Evolutionary conservation across 2,888 invertebrate genomes (phyloP).

Genomic region (Cheilosia vulpina): DNA sequence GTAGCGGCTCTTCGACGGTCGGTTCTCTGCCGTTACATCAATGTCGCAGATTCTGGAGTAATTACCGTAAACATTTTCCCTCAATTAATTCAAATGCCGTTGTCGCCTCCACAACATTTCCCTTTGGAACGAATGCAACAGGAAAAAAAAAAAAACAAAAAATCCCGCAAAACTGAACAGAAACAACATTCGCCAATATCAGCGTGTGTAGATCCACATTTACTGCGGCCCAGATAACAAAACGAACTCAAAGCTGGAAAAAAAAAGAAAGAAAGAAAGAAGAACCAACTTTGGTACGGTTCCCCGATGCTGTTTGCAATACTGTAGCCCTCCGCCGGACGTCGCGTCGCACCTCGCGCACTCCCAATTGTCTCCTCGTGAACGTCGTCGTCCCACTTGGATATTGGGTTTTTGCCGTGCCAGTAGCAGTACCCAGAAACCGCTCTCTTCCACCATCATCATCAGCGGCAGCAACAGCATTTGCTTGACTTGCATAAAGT

Average conservation of each 20-base stretch:
- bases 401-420: conserved; percentile 42
- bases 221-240: conserved; percentile 69
- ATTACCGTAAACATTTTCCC: conserved; percentile 67
- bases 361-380: conserved; percentile 27
- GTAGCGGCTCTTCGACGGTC: neutral
- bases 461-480: conserved; percentile 15
- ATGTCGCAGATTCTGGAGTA: conserved; percentile 57
- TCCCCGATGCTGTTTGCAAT: conserved; percentile 61
- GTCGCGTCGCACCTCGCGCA: conserved; percentile 8
- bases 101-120: conserved; percentile 48
- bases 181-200: conserved; percentile 41
- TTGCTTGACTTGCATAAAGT: conserved; percentile 68
- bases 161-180: conserved; percentile 54
- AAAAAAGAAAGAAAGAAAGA: conserved; percentile 34
- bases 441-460: conserved; percentile 36
- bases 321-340: conserved; percentile 10
- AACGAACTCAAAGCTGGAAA: conserved; percentile 53
- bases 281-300: conserved; percentile 63
- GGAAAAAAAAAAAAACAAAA: conserved; percentile 4
- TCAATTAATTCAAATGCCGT: conserved; percentile 62
- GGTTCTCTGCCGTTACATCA: neutral
- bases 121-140: conserved; percentile 13
- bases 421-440: conserved; percentile 41
- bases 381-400: conserved; percentile 53
- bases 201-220: conserved; percentile 54